Conservation (phyloP, 2,797 vertebrate species). For the Hippoglossus hippoglossus region DNA sequence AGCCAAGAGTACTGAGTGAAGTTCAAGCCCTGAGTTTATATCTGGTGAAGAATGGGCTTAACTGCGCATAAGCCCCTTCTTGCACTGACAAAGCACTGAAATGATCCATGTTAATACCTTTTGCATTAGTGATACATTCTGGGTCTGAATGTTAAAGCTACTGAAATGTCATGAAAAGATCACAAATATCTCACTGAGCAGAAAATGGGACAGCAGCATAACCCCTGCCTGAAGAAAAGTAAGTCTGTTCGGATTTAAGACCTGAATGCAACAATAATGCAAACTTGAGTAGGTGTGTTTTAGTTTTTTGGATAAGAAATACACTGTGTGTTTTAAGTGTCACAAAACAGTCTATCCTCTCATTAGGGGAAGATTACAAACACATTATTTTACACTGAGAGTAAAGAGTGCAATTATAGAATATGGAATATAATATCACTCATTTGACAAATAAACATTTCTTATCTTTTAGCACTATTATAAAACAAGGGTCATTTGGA, state of each 20-base stretch:
- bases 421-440: neutral
- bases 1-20: constrained; percentile 25
- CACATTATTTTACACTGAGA: neutral
- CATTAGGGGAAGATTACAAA: neutral
- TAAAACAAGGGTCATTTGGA: neutral
- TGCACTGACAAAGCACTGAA: constrained; percentile 60
- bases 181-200: constrained; percentile 48
- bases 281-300: constrained; percentile 9
- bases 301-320: neutral
- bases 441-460: constrained; percentile 9
- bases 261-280: constrained; percentile 6
- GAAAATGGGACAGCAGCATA: constrained; percentile 20
- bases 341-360: neutral
- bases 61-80: constrained; percentile 54
- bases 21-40: constrained; percentile 57
- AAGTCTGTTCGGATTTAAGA: constrained; percentile 1
- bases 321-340: neutral
- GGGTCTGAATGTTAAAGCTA: constrained; percentile 47
- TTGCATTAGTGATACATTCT: constrained; percentile 55
- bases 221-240: constrained; percentile 6
- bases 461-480: neutral
- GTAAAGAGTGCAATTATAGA: neutral
- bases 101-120: constrained; percentile 64
- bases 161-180: constrained; percentile 57
- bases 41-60: constrained; percentile 60